phyloP scores from a whole-genome alignment of 2,797 vertebrate species.

The Sebastiscus albofasciatus region DNA sequence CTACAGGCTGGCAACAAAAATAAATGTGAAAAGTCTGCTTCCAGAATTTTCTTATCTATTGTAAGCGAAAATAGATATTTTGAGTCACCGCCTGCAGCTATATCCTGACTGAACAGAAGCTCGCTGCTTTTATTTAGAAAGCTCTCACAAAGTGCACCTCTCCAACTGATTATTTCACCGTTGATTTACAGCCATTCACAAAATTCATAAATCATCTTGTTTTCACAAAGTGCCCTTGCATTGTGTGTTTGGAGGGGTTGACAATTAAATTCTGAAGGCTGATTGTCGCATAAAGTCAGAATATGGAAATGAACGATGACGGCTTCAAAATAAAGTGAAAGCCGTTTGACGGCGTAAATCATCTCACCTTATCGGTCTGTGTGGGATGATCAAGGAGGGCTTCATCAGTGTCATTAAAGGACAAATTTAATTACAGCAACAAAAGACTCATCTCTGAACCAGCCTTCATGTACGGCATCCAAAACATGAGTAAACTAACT shows the following conservation, averaged over 20 bases:
- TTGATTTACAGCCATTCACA: conserved; percentile 15
- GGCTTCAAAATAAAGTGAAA: neutral
- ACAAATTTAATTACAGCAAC: conserved; percentile 25
- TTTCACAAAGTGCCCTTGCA: conserved; percentile 5
- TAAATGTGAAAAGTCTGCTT: conserved; percentile 27
- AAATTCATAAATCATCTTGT: conserved; percentile 25
- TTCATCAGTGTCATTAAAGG: conserved; percentile 20
- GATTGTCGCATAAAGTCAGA: neutral
- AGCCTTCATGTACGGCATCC: neutral
- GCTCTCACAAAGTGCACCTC: neutral
- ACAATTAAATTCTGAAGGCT: conserved; percentile 11
- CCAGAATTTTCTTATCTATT: conserved; percentile 11
- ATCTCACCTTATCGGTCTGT: neutral
- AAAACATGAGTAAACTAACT: conserved; percentile 22
- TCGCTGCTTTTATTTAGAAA: conserved; percentile 21
- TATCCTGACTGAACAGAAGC: conserved; percentile 28
- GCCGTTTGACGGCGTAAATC: neutral
- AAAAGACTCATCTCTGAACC: neutral
- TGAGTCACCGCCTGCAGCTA: conserved; percentile 13
- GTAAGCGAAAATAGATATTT: conserved; percentile 31
- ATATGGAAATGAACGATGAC: conserved; percentile 5
- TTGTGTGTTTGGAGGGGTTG: neutral
- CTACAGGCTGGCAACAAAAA: conserved; percentile 31
- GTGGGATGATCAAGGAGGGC: conserved; percentile 7
- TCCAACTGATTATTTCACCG: conserved; percentile 18